These are phyloP conservation scores for Brachymystax lenok DNA, from an alignment of 2,797 vertebrate genomes.

Conservation along the genomic window DNA sequence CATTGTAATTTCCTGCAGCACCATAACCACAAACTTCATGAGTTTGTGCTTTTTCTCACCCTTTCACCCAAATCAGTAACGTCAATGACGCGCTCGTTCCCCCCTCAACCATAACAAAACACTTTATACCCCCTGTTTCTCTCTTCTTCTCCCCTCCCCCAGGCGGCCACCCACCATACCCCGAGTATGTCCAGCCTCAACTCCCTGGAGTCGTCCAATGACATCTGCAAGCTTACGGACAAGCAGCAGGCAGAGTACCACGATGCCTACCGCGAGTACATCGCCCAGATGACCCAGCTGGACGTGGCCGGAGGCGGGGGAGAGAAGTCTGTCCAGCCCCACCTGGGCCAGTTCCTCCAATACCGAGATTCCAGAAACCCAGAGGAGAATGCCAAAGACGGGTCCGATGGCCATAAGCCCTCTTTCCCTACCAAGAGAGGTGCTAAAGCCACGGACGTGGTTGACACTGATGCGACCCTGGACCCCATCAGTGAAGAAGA, in stretches of 20 bases:
- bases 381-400: slow-evolving; percentile 74
- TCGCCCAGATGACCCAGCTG: slow-evolving; percentile 94
- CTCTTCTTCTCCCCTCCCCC: slow-evolving; percentile 8
- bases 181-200: slow-evolving; percentile 96
- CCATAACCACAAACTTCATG: not conserved
- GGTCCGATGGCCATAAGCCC: slow-evolving; percentile 81
- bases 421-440: slow-evolving; percentile 74
- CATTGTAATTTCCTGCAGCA: not conserved
- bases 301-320: slow-evolving; percentile 81
- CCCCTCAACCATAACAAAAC: too few species aligned
- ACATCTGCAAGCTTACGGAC: slow-evolving; percentile 96
- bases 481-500: slow-evolving; percentile 98
- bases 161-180: slow-evolving; percentile 86
- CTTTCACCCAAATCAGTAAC: not conserved
- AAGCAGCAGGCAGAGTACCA: slow-evolving; percentile 96
- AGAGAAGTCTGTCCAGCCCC: slow-evolving; percentile 83
- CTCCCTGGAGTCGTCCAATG: slow-evolving; percentile 96
- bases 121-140: not conserved
- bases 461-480: slow-evolving; percentile 82
- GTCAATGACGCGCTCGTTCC: not conserved
- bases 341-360: slow-evolving; percentile 80
- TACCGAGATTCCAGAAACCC: slow-evolving; percentile 58
- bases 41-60: not conserved
- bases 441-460: slow-evolving; percentile 82
- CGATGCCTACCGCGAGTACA: slow-evolving; percentile 96